These are phyloP conservation scores for Drosophila busckii DNA, from an alignment of 1,140 invertebrate genomes.

Conservation along the genomic window DNA sequence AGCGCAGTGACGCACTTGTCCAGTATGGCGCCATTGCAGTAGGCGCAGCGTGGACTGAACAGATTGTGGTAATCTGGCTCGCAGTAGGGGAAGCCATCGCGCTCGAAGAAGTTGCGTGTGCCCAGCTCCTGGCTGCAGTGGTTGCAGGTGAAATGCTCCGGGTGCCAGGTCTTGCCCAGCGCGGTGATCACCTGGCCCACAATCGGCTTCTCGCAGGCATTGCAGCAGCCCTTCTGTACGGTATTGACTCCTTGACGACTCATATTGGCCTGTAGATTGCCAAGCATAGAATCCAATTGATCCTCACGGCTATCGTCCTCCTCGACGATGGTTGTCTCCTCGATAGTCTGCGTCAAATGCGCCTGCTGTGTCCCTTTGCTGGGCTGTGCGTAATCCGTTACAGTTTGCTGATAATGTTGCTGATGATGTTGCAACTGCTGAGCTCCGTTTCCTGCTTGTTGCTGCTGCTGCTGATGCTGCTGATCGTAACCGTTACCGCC, in stretches of 20 bases:
- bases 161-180: constrained; percentile 99
- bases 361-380: constrained; percentile 81
- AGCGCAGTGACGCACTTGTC: constrained; percentile 99
- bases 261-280: constrained; percentile 90
- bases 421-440: constrained; percentile 39
- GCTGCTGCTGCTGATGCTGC: constrained; percentile 25
- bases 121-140: constrained; percentile 98
- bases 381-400: constrained; percentile 87
- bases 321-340: constrained; percentile 74
- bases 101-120: constrained; percentile 98
- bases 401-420: constrained; percentile 80
- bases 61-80: constrained; percentile 99
- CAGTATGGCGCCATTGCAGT: constrained; percentile 98
- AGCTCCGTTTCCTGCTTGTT: constrained; percentile 17
- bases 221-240: constrained; percentile 98
- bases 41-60: constrained; percentile 98
- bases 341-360: constrained; percentile 79
- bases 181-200: constrained; percentile 97
- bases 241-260: constrained; percentile 98
- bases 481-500: constrained; percentile 71
- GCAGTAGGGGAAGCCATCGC: constrained; percentile 97
- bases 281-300: constrained; percentile 94
- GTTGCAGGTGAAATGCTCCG: constrained; percentile 98
- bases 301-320: constrained; percentile 77
- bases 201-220: constrained; percentile 98